A percentile compares a stretch with the other conserved stretches of the same genome.
These are phyloP conservation scores for Cephus rjabovi DNA, from an alignment of 2,888 invertebrate species.

Conservation along the genomic window DNA sequence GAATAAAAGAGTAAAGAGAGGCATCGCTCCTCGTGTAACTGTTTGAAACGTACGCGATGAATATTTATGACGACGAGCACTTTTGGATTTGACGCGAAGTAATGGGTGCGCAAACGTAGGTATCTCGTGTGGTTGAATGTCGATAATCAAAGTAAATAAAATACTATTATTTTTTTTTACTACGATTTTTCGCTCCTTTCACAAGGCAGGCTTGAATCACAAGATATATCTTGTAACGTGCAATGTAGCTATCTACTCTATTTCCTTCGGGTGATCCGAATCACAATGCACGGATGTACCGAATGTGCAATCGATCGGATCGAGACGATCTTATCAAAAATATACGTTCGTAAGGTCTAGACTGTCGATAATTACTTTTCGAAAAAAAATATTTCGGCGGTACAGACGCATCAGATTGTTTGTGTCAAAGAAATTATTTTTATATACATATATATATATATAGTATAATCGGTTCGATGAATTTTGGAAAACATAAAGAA, in stretches of 20 bases:
- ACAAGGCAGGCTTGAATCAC: not conserved
- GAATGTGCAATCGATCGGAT: constrained; percentile 23
- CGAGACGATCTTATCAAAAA: constrained; percentile 3
- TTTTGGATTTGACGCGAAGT: constrained; percentile 1
- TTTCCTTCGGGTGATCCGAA: constrained; percentile 12
- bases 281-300: constrained; percentile 36
- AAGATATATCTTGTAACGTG: not conserved
- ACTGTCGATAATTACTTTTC: not conserved
- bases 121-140: not conserved
- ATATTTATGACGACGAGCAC: constrained; percentile 3
- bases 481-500: not conserved
- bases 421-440: not conserved
- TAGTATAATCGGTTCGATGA: no score
- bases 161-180: not conserved
- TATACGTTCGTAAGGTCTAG: not conserved
- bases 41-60: constrained; percentile 5
- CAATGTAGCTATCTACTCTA: not conserved
- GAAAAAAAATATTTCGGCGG: no score
- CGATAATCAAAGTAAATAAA: not conserved
- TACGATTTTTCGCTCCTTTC: not conserved
- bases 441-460: no score
- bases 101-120: not conserved
- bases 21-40: not conserved
- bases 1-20: not conserved
- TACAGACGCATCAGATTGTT: not conserved